Percentiles rank a stretch among this genome's conserved stretches.
These are phyloP conservation scores for Tretioscincus oriximinensis DNA, from an alignment of 2,113 vertebrate species.

Conservation along the genomic window DNA sequence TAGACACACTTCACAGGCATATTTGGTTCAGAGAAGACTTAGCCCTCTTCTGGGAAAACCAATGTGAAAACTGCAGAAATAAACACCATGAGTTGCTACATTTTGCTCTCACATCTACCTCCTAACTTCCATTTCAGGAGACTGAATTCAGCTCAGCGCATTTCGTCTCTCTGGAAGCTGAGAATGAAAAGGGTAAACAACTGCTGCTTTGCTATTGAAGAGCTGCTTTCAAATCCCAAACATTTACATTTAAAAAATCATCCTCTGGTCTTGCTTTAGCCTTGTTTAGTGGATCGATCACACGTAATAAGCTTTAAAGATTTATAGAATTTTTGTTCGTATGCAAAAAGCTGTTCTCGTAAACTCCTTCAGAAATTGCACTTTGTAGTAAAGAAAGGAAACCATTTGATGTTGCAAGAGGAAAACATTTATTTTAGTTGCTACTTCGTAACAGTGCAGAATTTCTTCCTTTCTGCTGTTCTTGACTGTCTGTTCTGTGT, in stretches of 20 bases:
- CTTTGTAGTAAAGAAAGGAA: neutral
- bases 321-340: neutral
- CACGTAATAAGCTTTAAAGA: neutral
- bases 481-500: neutral
- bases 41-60: neutral
- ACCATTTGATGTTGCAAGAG: neutral
- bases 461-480: neutral
- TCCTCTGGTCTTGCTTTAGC: neutral
- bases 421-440: neutral
- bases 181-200: neutral
- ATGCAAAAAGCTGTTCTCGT: too few relatives aligned
- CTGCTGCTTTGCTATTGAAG: neutral
- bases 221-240: neutral
- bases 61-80: neutral
- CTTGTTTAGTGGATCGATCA: neutral
- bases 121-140: neutral
- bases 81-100: neutral
- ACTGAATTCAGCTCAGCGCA: slow-evolving; percentile 11
- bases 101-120: neutral
- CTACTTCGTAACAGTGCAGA: neutral
- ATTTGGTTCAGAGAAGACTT: neutral
- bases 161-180: neutral
- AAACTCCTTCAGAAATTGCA: neutral
- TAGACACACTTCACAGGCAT: too few relatives aligned
- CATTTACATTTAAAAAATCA: neutral